Conservation (phyloP, 2,113 vertebrate species). For the Okapia johnstoni region DNA sequence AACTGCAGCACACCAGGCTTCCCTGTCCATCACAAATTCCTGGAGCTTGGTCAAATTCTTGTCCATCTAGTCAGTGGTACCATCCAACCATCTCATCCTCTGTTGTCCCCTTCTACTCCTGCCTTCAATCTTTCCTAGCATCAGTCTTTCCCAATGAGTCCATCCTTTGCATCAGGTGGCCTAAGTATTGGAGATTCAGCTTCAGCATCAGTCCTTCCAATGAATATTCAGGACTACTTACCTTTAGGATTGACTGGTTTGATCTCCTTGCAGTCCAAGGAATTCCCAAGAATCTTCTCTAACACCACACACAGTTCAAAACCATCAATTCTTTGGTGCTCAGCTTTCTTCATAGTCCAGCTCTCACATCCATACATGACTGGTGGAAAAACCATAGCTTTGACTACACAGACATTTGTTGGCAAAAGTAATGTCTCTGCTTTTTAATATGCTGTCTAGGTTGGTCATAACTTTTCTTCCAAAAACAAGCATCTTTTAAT, state of each 20-base stretch:
- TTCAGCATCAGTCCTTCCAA: neutral
- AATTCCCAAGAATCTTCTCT: neutral
- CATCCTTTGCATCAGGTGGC: neutral
- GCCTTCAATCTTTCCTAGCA: neutral
- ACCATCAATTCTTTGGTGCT: neutral
- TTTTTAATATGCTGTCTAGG: neutral
- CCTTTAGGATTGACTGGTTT: neutral
- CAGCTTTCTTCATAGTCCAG: neutral
- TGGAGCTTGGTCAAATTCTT: neutral
- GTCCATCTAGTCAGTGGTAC: neutral
- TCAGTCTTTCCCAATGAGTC: neutral
- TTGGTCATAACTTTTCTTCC: neutral
- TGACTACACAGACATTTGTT: accelerated
- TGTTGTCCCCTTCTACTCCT: neutral
- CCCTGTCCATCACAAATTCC: neutral
- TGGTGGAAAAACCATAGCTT: neutral
- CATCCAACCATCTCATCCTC: neutral
- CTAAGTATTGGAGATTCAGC: neutral
- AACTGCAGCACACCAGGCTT: neutral
- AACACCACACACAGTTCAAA: neutral
- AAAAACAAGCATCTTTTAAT: neutral
- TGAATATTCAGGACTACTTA: neutral
- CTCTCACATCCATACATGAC: neutral
- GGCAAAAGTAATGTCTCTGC: neutral
- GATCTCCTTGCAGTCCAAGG: neutral